Conservation (phyloP, 1,140 invertebrate genomes). For the Phymastichus coffea region DNA sequence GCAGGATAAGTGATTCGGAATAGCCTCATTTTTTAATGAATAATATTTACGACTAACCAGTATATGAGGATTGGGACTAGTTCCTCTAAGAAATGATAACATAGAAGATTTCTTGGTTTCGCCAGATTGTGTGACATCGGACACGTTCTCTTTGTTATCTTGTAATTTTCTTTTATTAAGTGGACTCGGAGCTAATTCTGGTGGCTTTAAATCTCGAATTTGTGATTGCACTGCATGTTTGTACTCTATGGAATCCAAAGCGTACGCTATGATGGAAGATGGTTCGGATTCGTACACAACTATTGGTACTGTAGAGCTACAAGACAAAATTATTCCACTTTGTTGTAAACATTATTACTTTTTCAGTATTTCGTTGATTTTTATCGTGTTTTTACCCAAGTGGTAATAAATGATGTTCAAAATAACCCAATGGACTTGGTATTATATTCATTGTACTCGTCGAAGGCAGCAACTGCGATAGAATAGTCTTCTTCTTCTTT, state of each 20-base stretch:
- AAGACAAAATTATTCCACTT: constrained; percentile 16
- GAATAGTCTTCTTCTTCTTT: constrained; percentile 70
- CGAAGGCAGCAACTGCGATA: constrained; percentile 68
- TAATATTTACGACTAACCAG: too few species aligned
- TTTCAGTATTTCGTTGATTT: too few species aligned
- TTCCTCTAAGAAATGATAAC: constrained; percentile 55
- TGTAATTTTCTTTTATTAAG: constrained; percentile 53
- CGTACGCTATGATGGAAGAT: constrained; percentile 87
- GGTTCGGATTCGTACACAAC: constrained; percentile 83
- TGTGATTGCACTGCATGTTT: constrained; percentile 63
- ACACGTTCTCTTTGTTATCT: constrained; percentile 51
- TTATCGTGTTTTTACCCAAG: constrained; percentile 44
- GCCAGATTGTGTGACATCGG: constrained; percentile 42
- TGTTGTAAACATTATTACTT: not conserved
- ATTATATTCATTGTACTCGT: constrained; percentile 55
- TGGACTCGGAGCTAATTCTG: constrained; percentile 54
- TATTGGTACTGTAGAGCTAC: constrained; percentile 65
- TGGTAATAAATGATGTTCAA: constrained; percentile 52
- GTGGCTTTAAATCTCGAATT: constrained; percentile 39
- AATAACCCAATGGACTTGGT: constrained; percentile 46
- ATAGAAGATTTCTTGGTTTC: constrained; percentile 54
- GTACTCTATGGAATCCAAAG: constrained; percentile 73
- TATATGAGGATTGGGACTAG: constrained; percentile 42
- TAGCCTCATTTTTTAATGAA: too few species aligned
- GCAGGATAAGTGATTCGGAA: too few species aligned